phyloP scores from a whole-genome alignment of 2,113 vertebrate genomes.

The Cololabis saira region DNA sequence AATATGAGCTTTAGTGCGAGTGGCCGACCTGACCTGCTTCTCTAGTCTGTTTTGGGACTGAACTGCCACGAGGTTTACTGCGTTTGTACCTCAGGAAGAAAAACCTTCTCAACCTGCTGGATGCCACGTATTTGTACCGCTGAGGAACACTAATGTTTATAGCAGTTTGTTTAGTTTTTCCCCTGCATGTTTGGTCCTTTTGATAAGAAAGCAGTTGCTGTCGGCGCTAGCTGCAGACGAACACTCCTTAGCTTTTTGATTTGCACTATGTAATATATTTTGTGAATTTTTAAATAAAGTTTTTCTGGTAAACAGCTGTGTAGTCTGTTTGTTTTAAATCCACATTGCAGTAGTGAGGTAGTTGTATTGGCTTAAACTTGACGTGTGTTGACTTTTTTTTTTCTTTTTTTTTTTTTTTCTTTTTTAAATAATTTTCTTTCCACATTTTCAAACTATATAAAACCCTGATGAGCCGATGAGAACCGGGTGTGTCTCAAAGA shows the following conservation, averaged over 20 bases:
- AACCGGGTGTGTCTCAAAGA: no score
- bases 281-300: constrained; percentile 79
- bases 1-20: constrained; percentile 52
- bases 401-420: no score
- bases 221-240: constrained; percentile 6
- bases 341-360: no score
- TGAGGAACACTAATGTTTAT: constrained; percentile 41
- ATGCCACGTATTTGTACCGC: not conserved
- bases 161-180: not conserved
- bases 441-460: no score
- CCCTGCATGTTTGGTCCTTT: constrained; percentile 12
- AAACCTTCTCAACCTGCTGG: constrained; percentile 26
- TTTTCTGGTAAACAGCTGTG: constrained; percentile 16
- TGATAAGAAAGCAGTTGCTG: constrained; percentile 28
- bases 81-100: constrained; percentile 14
- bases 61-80: not conserved
- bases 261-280: constrained; percentile 71
- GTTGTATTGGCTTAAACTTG: no score
- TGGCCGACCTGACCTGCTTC: constrained; percentile 35
- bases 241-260: constrained; percentile 11
- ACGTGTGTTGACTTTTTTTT: no score
- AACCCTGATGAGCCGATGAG: no score
- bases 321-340: no score
- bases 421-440: no score
- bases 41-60: constrained; percentile 33